A percentile compares a stretch with the other conserved stretches of the same genome.
These are phyloP conservation scores for Halotydeus destructor DNA, from an alignment of 1,140 invertebrate genomes.

Conservation along the genomic window DNA sequence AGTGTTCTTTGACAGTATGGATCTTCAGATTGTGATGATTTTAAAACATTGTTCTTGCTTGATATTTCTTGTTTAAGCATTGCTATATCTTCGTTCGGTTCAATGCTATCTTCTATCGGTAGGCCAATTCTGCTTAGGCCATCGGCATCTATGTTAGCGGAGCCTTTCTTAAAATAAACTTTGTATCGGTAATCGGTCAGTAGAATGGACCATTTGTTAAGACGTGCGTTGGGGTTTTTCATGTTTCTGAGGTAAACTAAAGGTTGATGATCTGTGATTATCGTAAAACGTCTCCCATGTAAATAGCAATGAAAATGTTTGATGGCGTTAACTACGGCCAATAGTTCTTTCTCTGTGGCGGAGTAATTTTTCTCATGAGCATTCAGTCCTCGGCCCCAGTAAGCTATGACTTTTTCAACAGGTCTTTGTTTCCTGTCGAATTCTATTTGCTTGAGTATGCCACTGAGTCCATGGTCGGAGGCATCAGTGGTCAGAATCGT, in stretches of 20 bases:
- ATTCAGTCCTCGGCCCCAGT: not conserved
- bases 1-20: no score
- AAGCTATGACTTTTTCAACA: not conserved
- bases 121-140: not conserved
- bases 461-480: conserved; percentile 4
- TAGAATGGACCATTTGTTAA: not conserved
- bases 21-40: no score
- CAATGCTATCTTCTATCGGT: no score
- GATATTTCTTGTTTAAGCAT: no score
- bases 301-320: conserved; percentile 18
- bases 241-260: conserved; percentile 7
- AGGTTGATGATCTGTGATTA: conserved; percentile 18
- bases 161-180: not conserved
- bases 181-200: not conserved
- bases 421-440: conserved; percentile 1
- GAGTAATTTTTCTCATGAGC: conserved; percentile 14
- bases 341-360: conserved; percentile 14
- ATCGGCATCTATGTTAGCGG: not conserved
- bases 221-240: not conserved
- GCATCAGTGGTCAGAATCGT: not conserved
- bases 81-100: no score
- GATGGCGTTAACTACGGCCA: conserved; percentile 18
- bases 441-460: conserved; percentile 5
- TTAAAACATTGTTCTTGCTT: no score
- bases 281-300: conserved; percentile 14